Evolutionary conservation across 2,113 vertebrate genomes (phyloP).

Genomic region (Seriola dumerili): DNA sequence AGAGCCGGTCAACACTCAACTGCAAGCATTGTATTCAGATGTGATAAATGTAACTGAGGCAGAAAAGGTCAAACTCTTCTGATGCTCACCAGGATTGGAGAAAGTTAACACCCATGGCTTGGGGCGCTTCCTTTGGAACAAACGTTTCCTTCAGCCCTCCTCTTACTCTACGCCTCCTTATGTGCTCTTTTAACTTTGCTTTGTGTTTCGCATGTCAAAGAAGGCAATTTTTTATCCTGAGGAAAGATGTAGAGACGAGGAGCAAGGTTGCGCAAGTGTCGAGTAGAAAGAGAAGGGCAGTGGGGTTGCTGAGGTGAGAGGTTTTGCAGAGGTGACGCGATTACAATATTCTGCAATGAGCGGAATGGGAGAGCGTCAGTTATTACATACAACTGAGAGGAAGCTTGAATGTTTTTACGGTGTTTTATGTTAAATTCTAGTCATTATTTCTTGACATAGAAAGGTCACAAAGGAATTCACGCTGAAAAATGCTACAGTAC

Average conservation of each 20-base stretch:
- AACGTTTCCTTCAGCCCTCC: neutral
- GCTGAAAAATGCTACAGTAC: neutral
- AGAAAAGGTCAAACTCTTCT: conserved; percentile 53
- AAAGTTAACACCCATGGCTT: conserved; percentile 42
- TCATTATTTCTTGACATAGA: neutral
- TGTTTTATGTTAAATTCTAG: neutral
- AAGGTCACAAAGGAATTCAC: neutral
- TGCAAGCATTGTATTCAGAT: conserved; percentile 18
- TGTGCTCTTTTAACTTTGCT: conserved; percentile 35
- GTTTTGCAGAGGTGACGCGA: conserved; percentile 4
- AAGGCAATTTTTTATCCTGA: conserved; percentile 35
- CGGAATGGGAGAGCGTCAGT: neutral
- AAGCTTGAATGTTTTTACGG: neutral
- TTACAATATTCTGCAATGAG: neutral
- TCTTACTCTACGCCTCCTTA: neutral
- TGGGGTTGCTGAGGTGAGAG: conserved; percentile 4
- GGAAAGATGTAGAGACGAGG: conserved; percentile 28
- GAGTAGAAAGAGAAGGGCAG: neutral
- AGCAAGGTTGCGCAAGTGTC: neutral
- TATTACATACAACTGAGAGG: neutral
- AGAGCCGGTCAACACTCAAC: conserved; percentile 16
- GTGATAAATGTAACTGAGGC: conserved; percentile 32
- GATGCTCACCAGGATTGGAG: conserved; percentile 9
- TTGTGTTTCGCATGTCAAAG: conserved; percentile 46
- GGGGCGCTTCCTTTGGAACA: neutral